Base-by-base conservation (phyloP, 2,113 vertebrate species). In the Neoarius graeffei region DNA sequence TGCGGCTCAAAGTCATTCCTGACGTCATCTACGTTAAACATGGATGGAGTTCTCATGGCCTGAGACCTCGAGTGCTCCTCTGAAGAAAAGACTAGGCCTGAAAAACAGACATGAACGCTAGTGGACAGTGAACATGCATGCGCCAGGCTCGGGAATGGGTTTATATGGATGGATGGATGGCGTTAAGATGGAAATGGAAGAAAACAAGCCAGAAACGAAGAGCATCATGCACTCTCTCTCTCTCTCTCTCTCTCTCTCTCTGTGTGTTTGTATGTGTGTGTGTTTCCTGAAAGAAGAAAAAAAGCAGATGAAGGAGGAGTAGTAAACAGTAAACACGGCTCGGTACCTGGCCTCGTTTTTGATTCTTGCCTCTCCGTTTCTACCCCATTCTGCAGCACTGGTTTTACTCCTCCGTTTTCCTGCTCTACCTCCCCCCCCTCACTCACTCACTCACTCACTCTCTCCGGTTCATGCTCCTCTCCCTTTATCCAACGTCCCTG, bases 281-380 rank as follows among this genome's bases (percentile, higher is more conserved):
- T 81, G 27, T 25, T 62, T 81, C 60, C 85, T 84, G 56, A 88
- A 85, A 74, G 82, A 57, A 86, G 5, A 90, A 80, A 71, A 80
- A 60, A 86, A 81, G 56, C 52, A 88, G 62, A 86, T 56, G 35
- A 86, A 66, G 89, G 71, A 76, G 80, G 56, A 83, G 62, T 67
- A 90, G 27, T 54, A 90, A 88, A 81, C 91, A 81, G 80, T 82
- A 82, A 82, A 82, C 80, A 82, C 35, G 90, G 20, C 88, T 74
- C 62, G 4, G 60, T 89, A 89, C 89, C 89, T 93, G 88, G 90
- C 92, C 91, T 87, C 88, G 90, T 84, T 85, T 91, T 84, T 48
- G 54, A 91, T 60, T 76, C 86, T 83, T 87, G 89, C 86, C 69
- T 86, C 83, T 84, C 74, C 77, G 85, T 90, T 82, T 90, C 90